Evolutionary conservation across 2,888 invertebrate genomes (phyloP).

Genomic region (Notodonta ziczac): DNA sequence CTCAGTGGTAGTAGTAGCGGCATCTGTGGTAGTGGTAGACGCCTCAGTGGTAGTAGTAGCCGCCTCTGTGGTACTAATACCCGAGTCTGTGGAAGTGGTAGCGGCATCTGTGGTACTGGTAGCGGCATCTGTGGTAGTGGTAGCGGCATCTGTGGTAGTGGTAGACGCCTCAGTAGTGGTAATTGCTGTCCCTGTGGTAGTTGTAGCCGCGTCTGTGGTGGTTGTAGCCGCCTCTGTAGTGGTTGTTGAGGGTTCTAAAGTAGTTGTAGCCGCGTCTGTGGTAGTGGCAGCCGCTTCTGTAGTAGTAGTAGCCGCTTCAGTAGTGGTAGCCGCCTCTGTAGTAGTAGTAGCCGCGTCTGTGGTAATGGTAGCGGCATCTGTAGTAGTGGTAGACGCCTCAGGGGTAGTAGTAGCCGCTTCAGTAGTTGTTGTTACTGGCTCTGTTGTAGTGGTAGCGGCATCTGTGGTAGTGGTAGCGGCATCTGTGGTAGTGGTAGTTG

Average conservation of each 20-base stretch:
- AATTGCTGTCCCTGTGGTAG: no score
- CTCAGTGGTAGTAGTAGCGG: background rate
- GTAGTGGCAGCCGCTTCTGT: constrained; percentile 6
- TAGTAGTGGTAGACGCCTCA: constrained; percentile 5
- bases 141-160: constrained; percentile 9
- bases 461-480: constrained; percentile 11
- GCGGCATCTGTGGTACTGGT: constrained; percentile 8
- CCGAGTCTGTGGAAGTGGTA: constrained; percentile 1
- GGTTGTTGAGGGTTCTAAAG: no score
- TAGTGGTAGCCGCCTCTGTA: constrained; percentile 7
- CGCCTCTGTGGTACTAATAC: constrained; percentile 2
- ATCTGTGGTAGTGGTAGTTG: constrained; percentile 11
- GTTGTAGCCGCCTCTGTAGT: constrained; percentile 8
- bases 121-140: constrained; percentile 11
- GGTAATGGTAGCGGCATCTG: constrained; percentile 8
- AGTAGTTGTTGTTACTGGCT: no score
- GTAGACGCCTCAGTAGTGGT: constrained; percentile 5
- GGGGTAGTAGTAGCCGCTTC: constrained; percentile 5
- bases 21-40: constrained; percentile 13
- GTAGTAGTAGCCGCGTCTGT: background rate
- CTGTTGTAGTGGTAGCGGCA: constrained; percentile 4
- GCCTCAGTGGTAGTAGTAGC: constrained; percentile 7
- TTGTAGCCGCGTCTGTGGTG: constrained; percentile 9
- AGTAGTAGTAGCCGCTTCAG: constrained; percentile 7
- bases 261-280: constrained; percentile 7